Evolutionary conservation across 2,797 vertebrate genomes (phyloP), one percentile per base, ranked within the genome.

Genomic region (Argyrosomus regius): DNA sequence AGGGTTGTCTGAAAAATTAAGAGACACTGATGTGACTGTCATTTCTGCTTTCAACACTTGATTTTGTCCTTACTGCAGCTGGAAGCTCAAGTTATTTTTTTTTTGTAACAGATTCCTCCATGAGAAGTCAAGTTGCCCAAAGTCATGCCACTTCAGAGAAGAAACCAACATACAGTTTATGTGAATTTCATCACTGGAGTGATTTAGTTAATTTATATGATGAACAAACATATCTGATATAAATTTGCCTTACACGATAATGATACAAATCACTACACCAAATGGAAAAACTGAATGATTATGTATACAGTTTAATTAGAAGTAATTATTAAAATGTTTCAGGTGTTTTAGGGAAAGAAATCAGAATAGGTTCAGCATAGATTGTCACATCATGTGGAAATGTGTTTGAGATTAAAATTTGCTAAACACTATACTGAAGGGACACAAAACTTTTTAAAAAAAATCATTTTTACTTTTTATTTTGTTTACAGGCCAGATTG

Each of bases 11-110:
- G 16, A 22, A 7, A 45, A 49, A 70, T 56, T 4, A 24, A 43
- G 4, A 28, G n/a, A 39, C 20, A 22, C 7, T 28, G 18, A 41
- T 4, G 39, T 7, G 35, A 31, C 46, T 57, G 14, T 14, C 11
- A 12, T 60, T 45, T 45, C 3, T 45, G 12, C 43, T 45, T 45
- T 13, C 43, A 45, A 43, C 14, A 46, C 14, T 54, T 7, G 4
- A 28, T 50, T 72, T 79, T 58, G 11, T 58, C 58, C 76, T 0
- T 61, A 13, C 22, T 68, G 50, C 1, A 75, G 16, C 24, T 18
- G 18, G 1, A 66, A 41, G 17, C 1, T 80, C 11, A 10, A 0
- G 35, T 8, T 35, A 5, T 31, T 6, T 7, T 10, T 26, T 74
- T 76, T n/a, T 58, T 74, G 0, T 10, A 35, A 13, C 3, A 68